Conservation (phyloP, 2,113 vertebrate genomes). For the Nymphicus hollandicus region DNA sequence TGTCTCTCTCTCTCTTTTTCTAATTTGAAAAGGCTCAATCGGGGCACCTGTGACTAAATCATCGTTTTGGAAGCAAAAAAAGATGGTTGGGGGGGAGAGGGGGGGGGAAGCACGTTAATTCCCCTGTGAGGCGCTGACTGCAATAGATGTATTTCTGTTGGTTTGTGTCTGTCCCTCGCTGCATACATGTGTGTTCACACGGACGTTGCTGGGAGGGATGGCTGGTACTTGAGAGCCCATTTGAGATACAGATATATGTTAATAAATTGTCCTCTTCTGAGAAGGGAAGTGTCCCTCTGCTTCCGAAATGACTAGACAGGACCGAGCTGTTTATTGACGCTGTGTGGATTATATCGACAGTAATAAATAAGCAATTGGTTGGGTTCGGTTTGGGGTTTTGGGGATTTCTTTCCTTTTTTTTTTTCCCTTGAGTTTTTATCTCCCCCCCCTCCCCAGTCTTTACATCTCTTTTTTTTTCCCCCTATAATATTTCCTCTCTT, state of each 20-base stretch:
- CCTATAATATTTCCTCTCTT: fast-evolving
- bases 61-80: neutral
- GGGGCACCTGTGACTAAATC: slow-evolving; percentile 64
- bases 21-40: slow-evolving; percentile 48
- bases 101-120: neutral
- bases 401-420: neutral
- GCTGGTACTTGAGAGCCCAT: neutral
- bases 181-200: neutral
- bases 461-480: neutral
- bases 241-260: neutral
- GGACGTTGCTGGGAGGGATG: neutral
- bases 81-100: neutral
- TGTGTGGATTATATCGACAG: slow-evolving; percentile 40
- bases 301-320: slow-evolving; percentile 56
- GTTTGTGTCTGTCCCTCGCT: neutral
- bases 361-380: slow-evolving; percentile 57
- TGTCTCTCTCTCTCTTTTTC: slow-evolving; percentile 44
- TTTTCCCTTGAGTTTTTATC: neutral
- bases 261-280: slow-evolving; percentile 13
- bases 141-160: neutral
- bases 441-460: neutral
- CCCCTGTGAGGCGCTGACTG: neutral
- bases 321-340: slow-evolving; percentile 48
- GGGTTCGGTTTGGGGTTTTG: neutral
- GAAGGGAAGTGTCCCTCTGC: slow-evolving; percentile 3